These are phyloP conservation scores for Epizoanthus stellaris DNA, from an alignment of 92 coral and sea anemone genomes.

Conservation along the genomic window DNA sequence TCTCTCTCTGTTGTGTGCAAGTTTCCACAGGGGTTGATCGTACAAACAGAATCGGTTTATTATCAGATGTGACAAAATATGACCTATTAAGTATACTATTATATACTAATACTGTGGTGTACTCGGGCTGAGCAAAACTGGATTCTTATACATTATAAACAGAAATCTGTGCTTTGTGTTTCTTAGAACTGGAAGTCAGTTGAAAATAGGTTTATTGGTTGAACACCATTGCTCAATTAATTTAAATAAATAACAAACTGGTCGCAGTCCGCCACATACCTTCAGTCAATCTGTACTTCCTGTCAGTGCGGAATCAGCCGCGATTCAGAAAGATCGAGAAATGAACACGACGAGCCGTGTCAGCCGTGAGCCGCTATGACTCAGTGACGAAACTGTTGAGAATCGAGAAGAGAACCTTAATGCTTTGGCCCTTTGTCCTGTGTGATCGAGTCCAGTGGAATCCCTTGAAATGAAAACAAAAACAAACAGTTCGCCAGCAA, in stretches of 20 bases:
- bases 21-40: neutral
- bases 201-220: neutral
- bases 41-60: neutral
- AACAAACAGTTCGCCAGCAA: neutral
- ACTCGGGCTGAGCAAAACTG: neutral
- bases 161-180: neutral
- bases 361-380: neutral
- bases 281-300: constrained; percentile 31
- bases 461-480: constrained; percentile 9
- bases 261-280: constrained; percentile 19
- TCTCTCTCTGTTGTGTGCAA: neutral
- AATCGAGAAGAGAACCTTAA: neutral
- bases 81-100: too few relatives aligned
- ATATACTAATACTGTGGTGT: too few relatives aligned
- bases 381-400: neutral
- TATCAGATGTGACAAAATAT: too few relatives aligned
- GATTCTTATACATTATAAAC: neutral
- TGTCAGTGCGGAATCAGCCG: neutral
- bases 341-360: neutral
- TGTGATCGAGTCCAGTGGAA: neutral
- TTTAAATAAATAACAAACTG: neutral
- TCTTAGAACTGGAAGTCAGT: neutral
- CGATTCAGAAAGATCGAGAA: constrained; percentile 18
- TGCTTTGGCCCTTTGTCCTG: neutral
- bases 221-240: neutral